These are phyloP conservation scores for Babylonia areolata DNA, from an alignment of 1,140 invertebrate genomes.

Conservation along the genomic window DNA sequence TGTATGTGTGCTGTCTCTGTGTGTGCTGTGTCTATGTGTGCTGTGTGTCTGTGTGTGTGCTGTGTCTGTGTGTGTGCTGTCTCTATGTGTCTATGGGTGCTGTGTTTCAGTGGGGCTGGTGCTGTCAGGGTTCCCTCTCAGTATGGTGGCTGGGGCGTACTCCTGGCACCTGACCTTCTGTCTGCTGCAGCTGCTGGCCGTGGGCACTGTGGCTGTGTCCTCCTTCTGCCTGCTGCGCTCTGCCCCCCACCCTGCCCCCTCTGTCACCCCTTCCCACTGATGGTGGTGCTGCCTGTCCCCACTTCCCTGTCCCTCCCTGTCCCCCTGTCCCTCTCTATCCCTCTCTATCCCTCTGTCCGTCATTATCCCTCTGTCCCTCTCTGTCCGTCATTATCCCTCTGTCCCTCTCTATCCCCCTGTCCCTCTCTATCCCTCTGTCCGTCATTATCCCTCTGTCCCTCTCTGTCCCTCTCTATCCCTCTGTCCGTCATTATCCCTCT, in stretches of 20 bases:
- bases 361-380: background rate
- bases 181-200: constrained; percentile 58
- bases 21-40: no score
- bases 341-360: background rate
- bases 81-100: no score
- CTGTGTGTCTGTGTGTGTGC: background rate
- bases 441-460: no score
- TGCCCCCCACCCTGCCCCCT: background rate
- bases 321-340: background rate
- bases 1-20: no score
- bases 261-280: background rate
- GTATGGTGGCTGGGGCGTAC: constrained; percentile 72
- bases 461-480: no score
- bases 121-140: constrained; percentile 75
- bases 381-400: background rate
- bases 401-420: background rate
- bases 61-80: background rate
- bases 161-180: constrained; percentile 74
- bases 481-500: no score
- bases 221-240: background rate
- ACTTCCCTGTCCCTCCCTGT: background rate
- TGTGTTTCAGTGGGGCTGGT: constrained; percentile 75
- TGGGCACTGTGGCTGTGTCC: background rate
- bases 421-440: background rate
- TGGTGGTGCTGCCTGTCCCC: background rate